Percentiles rank a stretch among this genome's conserved stretches.
Conservation (phyloP, 2,797 vertebrate genomes). For the Nothura maculosa region DNA sequence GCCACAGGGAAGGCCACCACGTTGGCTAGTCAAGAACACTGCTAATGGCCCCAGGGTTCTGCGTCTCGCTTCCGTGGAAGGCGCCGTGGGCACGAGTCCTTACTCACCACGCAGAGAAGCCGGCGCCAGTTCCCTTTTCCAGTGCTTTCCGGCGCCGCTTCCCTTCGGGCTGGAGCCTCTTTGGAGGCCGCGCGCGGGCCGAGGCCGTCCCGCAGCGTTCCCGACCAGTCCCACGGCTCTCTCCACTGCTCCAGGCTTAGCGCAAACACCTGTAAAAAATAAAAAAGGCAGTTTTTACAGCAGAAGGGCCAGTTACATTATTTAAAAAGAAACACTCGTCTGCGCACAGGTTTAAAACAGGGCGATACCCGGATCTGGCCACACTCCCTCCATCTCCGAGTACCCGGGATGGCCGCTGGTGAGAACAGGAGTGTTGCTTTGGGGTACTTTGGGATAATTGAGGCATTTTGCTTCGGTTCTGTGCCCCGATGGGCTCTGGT, state of each 20-base stretch:
- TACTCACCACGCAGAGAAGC: background rate
- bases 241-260: conserved; percentile 51
- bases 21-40: no score
- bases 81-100: background rate
- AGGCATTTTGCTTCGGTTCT: no score
- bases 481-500: background rate
- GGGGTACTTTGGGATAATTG: background rate
- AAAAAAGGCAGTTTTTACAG: conserved; percentile 22
- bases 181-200: no score
- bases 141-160: background rate
- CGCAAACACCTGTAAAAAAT: conserved; percentile 35
- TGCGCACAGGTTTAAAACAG: background rate
- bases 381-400: background rate
- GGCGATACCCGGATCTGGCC: background rate
- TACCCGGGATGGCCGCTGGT: background rate
- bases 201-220: conserved; percentile 22
- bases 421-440: background rate
- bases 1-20: background rate
- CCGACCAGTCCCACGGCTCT: conserved; percentile 47
- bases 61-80: conserved; percentile 33
- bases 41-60: background rate
- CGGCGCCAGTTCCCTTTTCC: conserved; percentile 21
- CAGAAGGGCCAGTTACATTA: background rate
- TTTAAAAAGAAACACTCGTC: conserved; percentile 9
- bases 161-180: background rate